Conservation (phyloP, 2,113 vertebrate species). For the Orycteropus afer region DNA sequence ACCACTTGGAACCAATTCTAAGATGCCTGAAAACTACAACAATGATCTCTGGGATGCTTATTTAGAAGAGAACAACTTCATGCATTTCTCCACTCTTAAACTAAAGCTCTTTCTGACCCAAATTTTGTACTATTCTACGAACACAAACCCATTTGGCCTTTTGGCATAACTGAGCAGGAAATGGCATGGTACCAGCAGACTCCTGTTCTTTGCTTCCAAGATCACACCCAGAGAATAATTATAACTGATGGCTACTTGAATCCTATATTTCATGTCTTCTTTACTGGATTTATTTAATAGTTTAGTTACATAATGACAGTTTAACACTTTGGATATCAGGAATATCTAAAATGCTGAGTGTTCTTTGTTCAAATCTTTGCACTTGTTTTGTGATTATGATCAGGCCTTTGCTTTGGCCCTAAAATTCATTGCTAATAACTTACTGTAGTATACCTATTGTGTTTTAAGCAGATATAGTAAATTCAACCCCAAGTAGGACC, state of each 20-base stretch:
- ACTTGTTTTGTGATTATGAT: not conserved
- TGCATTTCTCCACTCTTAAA: conserved; percentile 11
- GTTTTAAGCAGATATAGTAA: not conserved
- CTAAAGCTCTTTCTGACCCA: not conserved
- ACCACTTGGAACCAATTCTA: too few species aligned
- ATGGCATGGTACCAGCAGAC: not conserved
- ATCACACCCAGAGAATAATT: conserved; percentile 24
- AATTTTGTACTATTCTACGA: not conserved
- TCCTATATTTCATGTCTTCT: not conserved
- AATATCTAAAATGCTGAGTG: not conserved
- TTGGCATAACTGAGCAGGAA: conserved; percentile 7
- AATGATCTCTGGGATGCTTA: not conserved
- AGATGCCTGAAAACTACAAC: too few species aligned
- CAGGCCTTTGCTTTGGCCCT: not conserved
- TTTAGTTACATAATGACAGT: too few species aligned
- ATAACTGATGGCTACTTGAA: conserved; percentile 6
- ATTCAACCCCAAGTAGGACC: not conserved
- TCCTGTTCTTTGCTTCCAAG: conserved; percentile 31
- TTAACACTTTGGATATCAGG: too few species aligned
- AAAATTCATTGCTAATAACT: not conserved
- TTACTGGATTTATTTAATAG: not conserved
- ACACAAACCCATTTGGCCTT: not conserved
- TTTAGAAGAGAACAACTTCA: not conserved
- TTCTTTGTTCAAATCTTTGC: not conserved
- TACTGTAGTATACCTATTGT: not conserved